Conservation (phyloP, 2,113 vertebrate genomes). For the Cercopithecus mona region DNA sequence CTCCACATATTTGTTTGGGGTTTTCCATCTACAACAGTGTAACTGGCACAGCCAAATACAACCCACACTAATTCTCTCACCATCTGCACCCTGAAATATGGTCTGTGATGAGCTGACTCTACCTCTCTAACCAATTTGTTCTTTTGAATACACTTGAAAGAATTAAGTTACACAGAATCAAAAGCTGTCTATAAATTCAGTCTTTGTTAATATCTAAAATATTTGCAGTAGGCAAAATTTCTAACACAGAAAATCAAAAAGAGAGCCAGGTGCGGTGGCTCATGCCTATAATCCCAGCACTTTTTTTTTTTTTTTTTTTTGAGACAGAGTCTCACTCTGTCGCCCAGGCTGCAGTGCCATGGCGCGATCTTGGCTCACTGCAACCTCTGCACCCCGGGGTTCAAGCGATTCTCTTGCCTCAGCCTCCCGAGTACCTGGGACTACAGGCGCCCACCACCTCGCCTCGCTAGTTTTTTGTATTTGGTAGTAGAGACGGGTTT, state of each 20-base stretch:
- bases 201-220: not conserved
- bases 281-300: too few species aligned
- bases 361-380: too few species aligned
- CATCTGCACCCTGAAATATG: slow-evolving; percentile 57
- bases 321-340: too few species aligned
- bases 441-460: too few species aligned
- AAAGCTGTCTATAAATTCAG: not conserved
- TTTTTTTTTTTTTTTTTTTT: too few species aligned
- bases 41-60: slow-evolving; percentile 23
- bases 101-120: not conserved
- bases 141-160: not conserved
- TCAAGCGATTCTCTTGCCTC: too few species aligned
- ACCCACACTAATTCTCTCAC: slow-evolving; percentile 44
- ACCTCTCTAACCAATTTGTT: slow-evolving; percentile 10
- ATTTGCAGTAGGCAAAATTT: not conserved
- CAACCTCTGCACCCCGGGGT: too few species aligned
- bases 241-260: not conserved
- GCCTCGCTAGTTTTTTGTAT: too few species aligned
- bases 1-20: slow-evolving; percentile 59
- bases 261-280: too few species aligned
- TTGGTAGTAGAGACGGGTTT: too few species aligned
- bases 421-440: too few species aligned
- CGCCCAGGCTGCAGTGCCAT: too few species aligned
- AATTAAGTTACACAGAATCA: not conserved
- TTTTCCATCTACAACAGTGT: slow-evolving; percentile 45